Conservation (phyloP, 2,113 vertebrate species). For the Microtus ochrogaster region DNA sequence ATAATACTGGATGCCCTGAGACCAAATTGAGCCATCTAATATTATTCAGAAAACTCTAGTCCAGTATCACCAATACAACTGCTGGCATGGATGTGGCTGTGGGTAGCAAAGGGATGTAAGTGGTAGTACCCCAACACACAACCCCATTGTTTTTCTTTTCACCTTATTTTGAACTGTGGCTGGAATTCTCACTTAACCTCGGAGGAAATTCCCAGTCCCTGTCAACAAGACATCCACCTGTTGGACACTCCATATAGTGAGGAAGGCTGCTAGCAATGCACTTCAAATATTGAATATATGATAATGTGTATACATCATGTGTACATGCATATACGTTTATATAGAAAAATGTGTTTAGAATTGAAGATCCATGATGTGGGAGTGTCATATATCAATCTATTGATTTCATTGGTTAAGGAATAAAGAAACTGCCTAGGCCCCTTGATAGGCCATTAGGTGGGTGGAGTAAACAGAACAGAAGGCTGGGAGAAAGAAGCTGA, state of each 20-base stretch:
- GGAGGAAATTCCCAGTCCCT: background rate
- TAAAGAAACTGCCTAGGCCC: too few relatives aligned
- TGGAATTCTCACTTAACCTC: too few relatives aligned
- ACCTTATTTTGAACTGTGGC: background rate
- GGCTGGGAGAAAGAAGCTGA: too few relatives aligned
- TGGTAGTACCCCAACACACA: accelerated
- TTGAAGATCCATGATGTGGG: too few relatives aligned
- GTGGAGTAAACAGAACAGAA: too few relatives aligned
- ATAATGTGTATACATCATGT: background rate
- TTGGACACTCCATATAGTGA: background rate
- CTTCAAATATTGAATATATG: background rate
- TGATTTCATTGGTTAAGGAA: too few relatives aligned
- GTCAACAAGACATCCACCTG: accelerated
- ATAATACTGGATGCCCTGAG: background rate
- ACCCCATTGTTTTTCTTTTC: background rate
- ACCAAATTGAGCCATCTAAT: background rate
- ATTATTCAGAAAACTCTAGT: background rate
- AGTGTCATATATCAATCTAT: too few relatives aligned
- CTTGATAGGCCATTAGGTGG: too few relatives aligned
- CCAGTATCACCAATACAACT: accelerated
- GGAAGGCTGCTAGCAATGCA: background rate
- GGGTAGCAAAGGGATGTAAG: background rate
- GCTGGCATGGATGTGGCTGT: accelerated
- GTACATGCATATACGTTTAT: too few relatives aligned
- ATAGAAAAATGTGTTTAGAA: too few relatives aligned